Conservation (phyloP, 2,797 vertebrate genomes). For the Triplophysa yarkandensis region DNA sequence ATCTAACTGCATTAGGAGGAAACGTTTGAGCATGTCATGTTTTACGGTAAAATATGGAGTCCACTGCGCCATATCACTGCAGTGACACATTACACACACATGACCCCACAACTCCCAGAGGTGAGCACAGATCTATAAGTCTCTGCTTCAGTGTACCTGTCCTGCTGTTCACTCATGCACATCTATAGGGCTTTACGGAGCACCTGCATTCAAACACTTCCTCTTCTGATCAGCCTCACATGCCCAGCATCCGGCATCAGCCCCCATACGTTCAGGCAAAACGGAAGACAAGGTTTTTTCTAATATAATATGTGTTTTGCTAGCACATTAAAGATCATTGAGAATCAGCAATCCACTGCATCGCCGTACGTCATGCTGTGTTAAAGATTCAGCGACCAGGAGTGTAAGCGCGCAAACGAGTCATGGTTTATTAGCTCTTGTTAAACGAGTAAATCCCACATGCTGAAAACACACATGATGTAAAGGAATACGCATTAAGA, state of each 20-base stretch:
- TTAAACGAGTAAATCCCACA: slow-evolving; percentile 35
- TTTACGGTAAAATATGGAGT: not conserved
- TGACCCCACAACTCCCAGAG: slow-evolving; percentile 3
- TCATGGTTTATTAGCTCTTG: slow-evolving; percentile 55
- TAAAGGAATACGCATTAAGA: slow-evolving; percentile 58
- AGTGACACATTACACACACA: slow-evolving; percentile 8
- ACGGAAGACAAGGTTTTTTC: slow-evolving; percentile 54
- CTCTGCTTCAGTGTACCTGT: slow-evolving; percentile 1
- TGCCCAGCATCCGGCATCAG: not conserved
- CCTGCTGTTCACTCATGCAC: slow-evolving; percentile 10
- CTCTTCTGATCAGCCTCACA: slow-evolving; percentile 30
- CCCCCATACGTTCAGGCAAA: slow-evolving; percentile 10
- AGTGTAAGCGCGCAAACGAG: slow-evolving; percentile 33
- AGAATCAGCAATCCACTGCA: slow-evolving; percentile 15
- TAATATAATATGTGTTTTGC: slow-evolving; percentile 44
- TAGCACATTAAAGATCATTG: slow-evolving; percentile 47
- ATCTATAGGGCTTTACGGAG: slow-evolving; percentile 10
- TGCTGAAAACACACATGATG: slow-evolving; percentile 43
- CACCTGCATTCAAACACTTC: slow-evolving; percentile 5
- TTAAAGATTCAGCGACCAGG: slow-evolving; percentile 15
- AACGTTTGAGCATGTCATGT: not conserved
- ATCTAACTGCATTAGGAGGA: too few relatives aligned
- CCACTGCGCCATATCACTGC: not conserved
- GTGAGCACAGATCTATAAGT: slow-evolving; percentile 10
- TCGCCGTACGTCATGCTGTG: slow-evolving; percentile 33